These are phyloP conservation scores for Hippasteria phrygiana DNA, from an alignment of 53 echinoderm and acorn worm species.

Conservation along the genomic window DNA sequence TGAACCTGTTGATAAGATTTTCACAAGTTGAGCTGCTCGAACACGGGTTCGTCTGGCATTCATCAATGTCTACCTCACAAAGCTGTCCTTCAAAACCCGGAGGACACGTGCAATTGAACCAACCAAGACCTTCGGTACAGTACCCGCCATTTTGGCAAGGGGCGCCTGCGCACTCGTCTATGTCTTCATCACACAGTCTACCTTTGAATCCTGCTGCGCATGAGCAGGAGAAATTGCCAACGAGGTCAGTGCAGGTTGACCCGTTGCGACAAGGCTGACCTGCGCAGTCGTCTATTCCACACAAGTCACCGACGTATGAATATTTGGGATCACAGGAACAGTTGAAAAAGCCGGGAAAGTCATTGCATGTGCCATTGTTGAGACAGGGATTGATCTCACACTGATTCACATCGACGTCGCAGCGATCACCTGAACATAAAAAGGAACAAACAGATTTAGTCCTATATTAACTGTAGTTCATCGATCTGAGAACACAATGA, in stretches of 20 bases:
- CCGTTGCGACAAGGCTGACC: constrained; percentile 35
- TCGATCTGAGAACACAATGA: no score
- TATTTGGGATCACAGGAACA: constrained; percentile 39
- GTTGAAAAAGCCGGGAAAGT: constrained; percentile 29
- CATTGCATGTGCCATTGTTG: constrained; percentile 41
- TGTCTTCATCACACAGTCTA: constrained; percentile 19
- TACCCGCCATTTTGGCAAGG: constrained; percentile 54
- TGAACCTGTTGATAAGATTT: constrained; percentile 40
- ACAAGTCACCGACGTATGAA: not conserved
- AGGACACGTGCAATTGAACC: constrained; percentile 56
- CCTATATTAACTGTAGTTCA: not conserved
- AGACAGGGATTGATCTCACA: constrained; percentile 36
- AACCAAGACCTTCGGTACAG: constrained; percentile 29
- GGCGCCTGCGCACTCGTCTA: constrained; percentile 44
- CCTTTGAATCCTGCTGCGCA: constrained; percentile 42
- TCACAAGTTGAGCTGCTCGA: constrained; percentile 38
- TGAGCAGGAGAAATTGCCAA: constrained; percentile 54
- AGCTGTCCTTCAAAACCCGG: constrained; percentile 36
- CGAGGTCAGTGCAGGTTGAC: constrained; percentile 50
- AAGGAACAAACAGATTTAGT: not conserved
- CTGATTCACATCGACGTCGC: constrained; percentile 33
- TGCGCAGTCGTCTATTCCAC: constrained; percentile 44
- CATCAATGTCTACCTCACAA: constrained; percentile 46
- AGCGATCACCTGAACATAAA: constrained; percentile 1
- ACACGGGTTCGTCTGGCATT: constrained; percentile 54